phyloP scores from a whole-genome alignment of 1,140 invertebrate species.

The Drosophila takahashii region DNA sequence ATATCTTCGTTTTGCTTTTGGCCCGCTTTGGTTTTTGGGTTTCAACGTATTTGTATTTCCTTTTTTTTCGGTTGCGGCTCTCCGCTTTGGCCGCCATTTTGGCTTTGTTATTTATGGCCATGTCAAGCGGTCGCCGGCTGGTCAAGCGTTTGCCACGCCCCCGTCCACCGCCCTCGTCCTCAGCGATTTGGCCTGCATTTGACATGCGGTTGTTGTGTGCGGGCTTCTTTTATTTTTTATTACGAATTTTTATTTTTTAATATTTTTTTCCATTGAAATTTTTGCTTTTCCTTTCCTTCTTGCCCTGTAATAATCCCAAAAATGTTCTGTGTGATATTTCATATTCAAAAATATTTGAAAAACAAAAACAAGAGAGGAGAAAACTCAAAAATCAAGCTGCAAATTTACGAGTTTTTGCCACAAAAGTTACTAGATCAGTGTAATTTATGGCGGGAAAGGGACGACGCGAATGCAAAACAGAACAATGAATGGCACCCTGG shows the following conservation, averaged over 20 bases:
- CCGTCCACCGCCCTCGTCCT: conserved; percentile 9
- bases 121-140: conserved; percentile 66
- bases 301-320: conserved; percentile 5
- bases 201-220: conserved; percentile 72
- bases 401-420: conserved; percentile 53
- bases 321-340: conserved; percentile 1
- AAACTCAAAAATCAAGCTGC: conserved; percentile 61
- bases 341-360: conserved; percentile 3
- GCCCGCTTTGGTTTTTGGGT: conserved; percentile 45
- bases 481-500: conserved; percentile 45
- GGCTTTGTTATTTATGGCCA: conserved; percentile 81
- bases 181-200: conserved; percentile 69
- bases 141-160: conserved; percentile 54
- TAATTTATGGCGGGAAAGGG: conserved; percentile 62
- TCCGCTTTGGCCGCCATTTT: conserved; percentile 76
- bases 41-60: conserved; percentile 11
- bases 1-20: conserved; percentile 45
- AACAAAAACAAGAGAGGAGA: neutral
- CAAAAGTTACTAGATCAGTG: conserved; percentile 57
- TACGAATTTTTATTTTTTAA: conserved; percentile 1
- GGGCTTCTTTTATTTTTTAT: conserved; percentile 16
- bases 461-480: conserved; percentile 39
- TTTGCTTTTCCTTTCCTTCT: conserved; percentile 5
- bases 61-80: conserved; percentile 33
- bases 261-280: conserved; percentile 34